phyloP scores from a whole-genome alignment of 30 jellyfish, hydroid and myxozoan genomes.

The Phacellophora camtschatica region DNA sequence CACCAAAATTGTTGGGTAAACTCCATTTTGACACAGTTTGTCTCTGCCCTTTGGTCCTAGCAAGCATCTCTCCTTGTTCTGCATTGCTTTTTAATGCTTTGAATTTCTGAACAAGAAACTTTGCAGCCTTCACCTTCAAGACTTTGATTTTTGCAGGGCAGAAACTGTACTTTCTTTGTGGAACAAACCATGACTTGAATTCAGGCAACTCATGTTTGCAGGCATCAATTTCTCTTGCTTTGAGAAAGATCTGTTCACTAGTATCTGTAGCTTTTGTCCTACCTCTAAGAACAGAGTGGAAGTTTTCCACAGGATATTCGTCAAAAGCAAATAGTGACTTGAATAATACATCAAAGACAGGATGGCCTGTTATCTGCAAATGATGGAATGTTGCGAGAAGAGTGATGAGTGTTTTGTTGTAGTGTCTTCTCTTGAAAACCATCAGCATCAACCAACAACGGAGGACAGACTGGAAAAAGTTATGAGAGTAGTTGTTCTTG shows the following conservation, averaged over 20 bases:
- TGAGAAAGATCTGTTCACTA: constrained; percentile 4
- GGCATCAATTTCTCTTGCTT: background rate
- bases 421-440: constrained; percentile 14
- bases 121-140: constrained; percentile 3
- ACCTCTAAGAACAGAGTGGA: background rate
- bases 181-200: constrained; percentile 42
- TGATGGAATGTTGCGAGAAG: background rate
- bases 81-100: background rate
- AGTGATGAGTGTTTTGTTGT: constrained; percentile 15
- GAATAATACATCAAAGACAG: background rate
- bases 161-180: constrained; percentile 24
- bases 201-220: constrained; percentile 34
- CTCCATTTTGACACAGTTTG: background rate
- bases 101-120: constrained; percentile 1
- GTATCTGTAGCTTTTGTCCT: constrained; percentile 29
- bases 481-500: constrained; percentile 10
- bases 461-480: background rate
- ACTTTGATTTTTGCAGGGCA: constrained; percentile 14
- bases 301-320: constrained; percentile 31
- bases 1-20: constrained; percentile 13
- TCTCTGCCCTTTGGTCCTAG: background rate
- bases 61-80: constrained; percentile 3
- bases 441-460: constrained; percentile 39
- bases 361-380: background rate
- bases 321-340: background rate